Conservation (phyloP, 2,797 vertebrate genomes). For the Antennarius maculatus region DNA sequence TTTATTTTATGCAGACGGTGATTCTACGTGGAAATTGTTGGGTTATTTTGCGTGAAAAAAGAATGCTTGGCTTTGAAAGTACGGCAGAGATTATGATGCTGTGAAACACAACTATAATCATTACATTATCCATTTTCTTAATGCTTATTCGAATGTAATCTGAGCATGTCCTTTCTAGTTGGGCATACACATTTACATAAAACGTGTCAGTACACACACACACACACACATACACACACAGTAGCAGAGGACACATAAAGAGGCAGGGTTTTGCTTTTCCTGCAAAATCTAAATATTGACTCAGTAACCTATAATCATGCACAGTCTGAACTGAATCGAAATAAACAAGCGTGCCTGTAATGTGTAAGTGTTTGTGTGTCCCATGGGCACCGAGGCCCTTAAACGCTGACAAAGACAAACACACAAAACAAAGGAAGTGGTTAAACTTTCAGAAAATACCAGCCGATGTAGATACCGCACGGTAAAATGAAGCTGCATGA, state of each 20-base stretch:
- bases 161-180: not conserved
- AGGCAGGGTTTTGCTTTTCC: constrained; percentile 63
- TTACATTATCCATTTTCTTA: not conserved
- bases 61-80: constrained; percentile 7
- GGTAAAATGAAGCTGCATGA: constrained; percentile 24
- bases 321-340: constrained; percentile 73
- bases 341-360: constrained; percentile 71
- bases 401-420: constrained; percentile 46
- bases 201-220: constrained; percentile 8
- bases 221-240: constrained; percentile 36
- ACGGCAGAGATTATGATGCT: not conserved
- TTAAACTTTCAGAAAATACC: constrained; percentile 24
- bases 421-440: constrained; percentile 45
- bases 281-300: constrained; percentile 82
- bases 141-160: constrained; percentile 4
- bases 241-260: constrained; percentile 65
- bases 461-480: constrained; percentile 49
- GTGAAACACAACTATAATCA: constrained; percentile 1
- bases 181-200: constrained; percentile 2
- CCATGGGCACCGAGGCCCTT: constrained; percentile 37
- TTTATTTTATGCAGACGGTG: too few species aligned
- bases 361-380: constrained; percentile 57
- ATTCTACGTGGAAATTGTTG: too few species aligned
- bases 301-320: constrained; percentile 79
- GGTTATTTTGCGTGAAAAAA: not conserved